Evolutionary conservation across 2,797 vertebrate species (phyloP), one percentile per base, ranked within the genome.

Genomic region (Thaleichthys pacificus): DNA sequence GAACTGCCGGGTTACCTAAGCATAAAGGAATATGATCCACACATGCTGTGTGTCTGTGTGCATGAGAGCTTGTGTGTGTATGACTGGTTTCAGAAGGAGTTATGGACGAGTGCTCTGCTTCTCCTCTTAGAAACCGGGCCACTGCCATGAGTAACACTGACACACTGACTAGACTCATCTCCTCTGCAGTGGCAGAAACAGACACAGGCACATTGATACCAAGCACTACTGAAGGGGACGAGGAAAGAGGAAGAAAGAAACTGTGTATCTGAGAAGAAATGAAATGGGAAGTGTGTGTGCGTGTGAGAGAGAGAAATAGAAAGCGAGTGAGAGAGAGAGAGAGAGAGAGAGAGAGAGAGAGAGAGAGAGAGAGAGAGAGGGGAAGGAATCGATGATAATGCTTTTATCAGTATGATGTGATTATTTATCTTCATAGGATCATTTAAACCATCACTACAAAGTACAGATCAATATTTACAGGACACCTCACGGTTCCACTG

Each of bases 121-220:
- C 42, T 12, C 47, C 51, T 19, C 42, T 80, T 69, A 58, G 77
- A 76, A 63, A 68, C 3, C 78, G 69, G 69, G 73, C 71, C 26
- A 26, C 61, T 54, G 73, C n/a, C 68, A 83, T 86, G 84, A 85
- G 78, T 83, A 85, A 75, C 32, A 28, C 61, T 26, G 63, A 79
- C 79, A 78, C 69, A 28, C 75, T 66, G 78, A 73, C 74, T 56
- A 71, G 65, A 66, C 65, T 24, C 72, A 30, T 72, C 38, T 74
- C 75, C 82, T 78, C 63, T 68, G 56, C 56, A 24, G 51, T 3
- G 21, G 22, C 54, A 2, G n/a, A 73, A 28, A 21, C 65, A 61
- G 35, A 61, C 57, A 22, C 22, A 28, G 24, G 57, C 51, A 42
- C 67, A 35, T 60, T n/a, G 9, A 69, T 68, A 57, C 38, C 1